Conservation (phyloP, 1,140 invertebrate species). For the Pseudomyrmex flavicornis region DNA sequence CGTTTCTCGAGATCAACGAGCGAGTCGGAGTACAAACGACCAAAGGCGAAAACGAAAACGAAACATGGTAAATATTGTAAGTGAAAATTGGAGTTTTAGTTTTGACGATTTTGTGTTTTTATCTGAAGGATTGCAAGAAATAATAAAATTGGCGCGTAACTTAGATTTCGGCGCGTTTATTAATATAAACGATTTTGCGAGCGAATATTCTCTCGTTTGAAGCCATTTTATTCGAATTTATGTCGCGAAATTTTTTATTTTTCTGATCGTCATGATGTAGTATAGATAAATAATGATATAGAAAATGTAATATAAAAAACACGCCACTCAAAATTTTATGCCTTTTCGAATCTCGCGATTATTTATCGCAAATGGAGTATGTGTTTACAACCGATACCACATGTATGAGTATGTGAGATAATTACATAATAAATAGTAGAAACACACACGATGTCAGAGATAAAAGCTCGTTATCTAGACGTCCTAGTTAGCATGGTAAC, state of each 20-base stretch:
- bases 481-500: conserved; percentile 2
- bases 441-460: neutral
- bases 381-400: no score
- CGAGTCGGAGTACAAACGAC: conserved; percentile 46
- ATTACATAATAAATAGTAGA: conserved; percentile 4
- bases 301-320: neutral
- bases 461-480: neutral
- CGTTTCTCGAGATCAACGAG: conserved; percentile 10
- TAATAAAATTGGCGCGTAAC: no score
- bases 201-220: neutral
- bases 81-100: conserved; percentile 12
- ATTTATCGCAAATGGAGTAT: neutral
- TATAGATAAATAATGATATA: neutral
- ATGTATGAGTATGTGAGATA: no score
- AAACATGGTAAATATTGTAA: conserved; percentile 63
- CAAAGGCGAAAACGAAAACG: conserved; percentile 63
- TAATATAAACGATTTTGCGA: conserved; percentile 13
- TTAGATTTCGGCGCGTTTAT: neutral
- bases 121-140: no score
- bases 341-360: neutral
- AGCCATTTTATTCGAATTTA: neutral
- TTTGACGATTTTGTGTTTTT: no score
- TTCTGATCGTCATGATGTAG: neutral
- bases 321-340: neutral
- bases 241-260: conserved; percentile 5